Evolutionary conservation across 2,888 invertebrate species (phyloP).

Genomic region (Chouioia cunea): DNA sequence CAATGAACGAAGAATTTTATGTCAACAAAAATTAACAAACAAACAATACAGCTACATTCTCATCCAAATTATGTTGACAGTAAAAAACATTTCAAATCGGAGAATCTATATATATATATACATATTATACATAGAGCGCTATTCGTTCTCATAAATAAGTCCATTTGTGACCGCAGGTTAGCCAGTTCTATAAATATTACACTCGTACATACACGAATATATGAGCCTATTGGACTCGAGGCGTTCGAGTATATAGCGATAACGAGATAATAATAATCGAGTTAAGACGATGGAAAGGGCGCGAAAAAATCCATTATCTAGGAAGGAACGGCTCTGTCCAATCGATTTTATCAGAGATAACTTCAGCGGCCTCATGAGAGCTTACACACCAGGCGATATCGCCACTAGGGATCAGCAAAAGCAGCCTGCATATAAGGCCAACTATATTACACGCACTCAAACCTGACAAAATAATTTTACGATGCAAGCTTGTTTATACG

Average conservation of each 20-base stretch:
- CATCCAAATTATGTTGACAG: not conserved
- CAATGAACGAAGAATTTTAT: not conserved
- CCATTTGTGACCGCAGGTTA: slow-evolving; percentile 11
- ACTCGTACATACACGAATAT: not conserved
- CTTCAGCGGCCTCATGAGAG: slow-evolving; percentile 4
- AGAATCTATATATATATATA: not conserved
- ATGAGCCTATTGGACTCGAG: slow-evolving; percentile 28
- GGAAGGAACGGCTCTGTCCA: slow-evolving; percentile 23
- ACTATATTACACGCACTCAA: not conserved
- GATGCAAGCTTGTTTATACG: slow-evolving; percentile 46
- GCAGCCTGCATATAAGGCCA: not conserved
- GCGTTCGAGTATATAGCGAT: slow-evolving; percentile 53
- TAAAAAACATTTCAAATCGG: not conserved
- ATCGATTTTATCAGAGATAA: slow-evolving; percentile 46
- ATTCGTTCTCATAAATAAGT: slow-evolving; percentile 40
- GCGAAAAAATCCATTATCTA: slow-evolving; percentile 47
- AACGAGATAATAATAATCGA: slow-evolving; percentile 65
- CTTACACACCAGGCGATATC: slow-evolving; percentile 28
- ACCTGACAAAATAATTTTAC: slow-evolving; percentile 48
- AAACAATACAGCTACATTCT: too few species aligned
- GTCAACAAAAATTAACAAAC: slow-evolving; percentile 7
- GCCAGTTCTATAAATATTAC: too few species aligned
- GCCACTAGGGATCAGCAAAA: slow-evolving; percentile 19
- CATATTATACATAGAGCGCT: slow-evolving; percentile 20
- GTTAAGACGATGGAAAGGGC: slow-evolving; percentile 40